Evolutionary conservation across 2,888 invertebrate species (phyloP), one percentile per base, ranked within the genome.

Genomic region (Drosophila mimica): DNA sequence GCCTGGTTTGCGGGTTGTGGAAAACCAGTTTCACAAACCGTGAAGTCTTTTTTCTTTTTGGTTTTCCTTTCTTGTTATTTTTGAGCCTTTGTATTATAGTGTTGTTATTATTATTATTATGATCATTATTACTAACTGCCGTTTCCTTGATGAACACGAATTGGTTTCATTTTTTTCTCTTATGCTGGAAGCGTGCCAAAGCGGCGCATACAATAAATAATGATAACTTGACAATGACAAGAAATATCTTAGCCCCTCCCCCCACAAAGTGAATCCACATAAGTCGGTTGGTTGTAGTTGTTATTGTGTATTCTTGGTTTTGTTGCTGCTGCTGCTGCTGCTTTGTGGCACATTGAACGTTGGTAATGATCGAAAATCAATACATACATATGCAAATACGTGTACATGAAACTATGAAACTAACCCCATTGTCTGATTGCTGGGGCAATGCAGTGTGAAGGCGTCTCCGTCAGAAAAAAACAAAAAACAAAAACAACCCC

Each of bases 321-420:
- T 31, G 54, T 11, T n/a, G 74, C 51, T 54, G 76, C 53, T 65
- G 54, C 52, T 58, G 77, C 60, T 65, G 40, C 31, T 43, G 59
- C 61, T 65, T 38, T 33, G 38, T 25, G 38, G 7, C 51, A 28
- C 52, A 40, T 56, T 68, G 89, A 89, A 83, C 74, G 76, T 81
- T 89, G 76, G 69, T 83, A 89, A 76, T 89, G 85, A 85, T 85
- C 85, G 88, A 85, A 85, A 85, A 85, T 85, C 85, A 82, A 85
- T 85, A 85, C 31, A 56, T 70, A 75, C 74, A 75, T 65, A 46
- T 46, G 25, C 46, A 46, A 46, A 51, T 72, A 72, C 67, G 68
- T 69, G 80, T 40, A 43, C 71, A 70, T 74, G 72, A 70, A 62
- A 58, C 76, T 79, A 74, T 74, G 72, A 70, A 62, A 58, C 76